Conservation (phyloP, 2,797 vertebrate species). For the Sebastes elongatus region DNA sequence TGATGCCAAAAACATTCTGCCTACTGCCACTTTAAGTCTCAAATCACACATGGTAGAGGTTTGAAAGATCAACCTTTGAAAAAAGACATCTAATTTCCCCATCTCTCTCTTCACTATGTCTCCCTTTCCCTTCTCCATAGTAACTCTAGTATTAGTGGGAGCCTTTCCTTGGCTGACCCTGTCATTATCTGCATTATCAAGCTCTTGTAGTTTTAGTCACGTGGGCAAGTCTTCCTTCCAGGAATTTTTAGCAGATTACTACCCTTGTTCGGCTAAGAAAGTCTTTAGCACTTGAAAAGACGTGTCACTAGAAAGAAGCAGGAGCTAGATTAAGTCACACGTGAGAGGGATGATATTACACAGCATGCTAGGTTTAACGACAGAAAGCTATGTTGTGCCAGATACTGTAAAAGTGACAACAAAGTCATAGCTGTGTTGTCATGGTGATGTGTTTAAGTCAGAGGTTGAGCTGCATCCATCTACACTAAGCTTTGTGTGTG, state of each 20-base stretch:
- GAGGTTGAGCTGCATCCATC: background rate
- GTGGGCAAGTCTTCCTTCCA: background rate
- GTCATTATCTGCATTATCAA: conserved; percentile 42
- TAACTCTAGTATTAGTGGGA: conserved; percentile 17
- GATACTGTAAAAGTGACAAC: background rate
- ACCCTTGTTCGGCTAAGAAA: background rate
- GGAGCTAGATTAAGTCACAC: background rate
- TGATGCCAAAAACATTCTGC: too few species aligned
- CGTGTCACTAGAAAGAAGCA: background rate
- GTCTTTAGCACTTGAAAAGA: conserved; percentile 5
- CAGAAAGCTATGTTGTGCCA: background rate
- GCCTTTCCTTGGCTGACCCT: conserved; percentile 3
- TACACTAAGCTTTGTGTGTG: background rate
- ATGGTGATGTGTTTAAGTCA: background rate
- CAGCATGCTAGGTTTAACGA: background rate
- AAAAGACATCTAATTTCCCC: background rate
- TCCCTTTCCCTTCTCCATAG: conserved; percentile 9
- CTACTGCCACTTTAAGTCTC: background rate
- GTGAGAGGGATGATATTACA: background rate
- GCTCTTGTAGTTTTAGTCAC: conserved; percentile 13
- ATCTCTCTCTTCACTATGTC: background rate
- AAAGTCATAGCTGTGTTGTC: background rate
- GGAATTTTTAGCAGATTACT: conserved; percentile 4
- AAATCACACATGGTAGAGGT: background rate
- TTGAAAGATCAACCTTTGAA: conserved; percentile 7